A percentile compares a stretch with the other conserved stretches of the same genome.
These are phyloP conservation scores for Leptinotarsa juncta DNA, from an alignment of 2,888 invertebrate species.

Conservation along the genomic window DNA sequence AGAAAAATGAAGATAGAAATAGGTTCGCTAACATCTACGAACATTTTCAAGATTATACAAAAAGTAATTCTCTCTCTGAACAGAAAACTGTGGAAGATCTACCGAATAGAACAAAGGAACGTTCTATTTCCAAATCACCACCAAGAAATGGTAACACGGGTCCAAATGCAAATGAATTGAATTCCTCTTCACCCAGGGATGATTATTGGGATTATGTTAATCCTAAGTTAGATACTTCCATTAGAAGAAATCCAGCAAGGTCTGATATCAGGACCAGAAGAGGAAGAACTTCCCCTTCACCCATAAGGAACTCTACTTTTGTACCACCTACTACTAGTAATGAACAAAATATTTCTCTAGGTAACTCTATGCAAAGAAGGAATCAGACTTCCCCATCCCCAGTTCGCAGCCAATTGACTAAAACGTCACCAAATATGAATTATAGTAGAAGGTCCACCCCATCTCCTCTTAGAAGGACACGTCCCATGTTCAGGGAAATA, in stretches of 20 bases:
- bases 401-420: conserved; percentile 32
- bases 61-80: neutral
- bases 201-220: neutral
- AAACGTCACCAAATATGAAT: neutral
- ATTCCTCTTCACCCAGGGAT: neutral
- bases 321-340: neutral
- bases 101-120: neutral
- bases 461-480: conserved; percentile 40
- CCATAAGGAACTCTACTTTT: neutral
- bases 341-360: neutral
- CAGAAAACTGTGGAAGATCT: neutral
- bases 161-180: neutral
- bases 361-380: conserved; percentile 13
- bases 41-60: neutral
- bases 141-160: neutral
- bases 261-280: neutral
- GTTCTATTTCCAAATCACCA: conserved; percentile 1
- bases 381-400: conserved; percentile 49
- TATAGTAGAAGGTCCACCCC: conserved; percentile 34
- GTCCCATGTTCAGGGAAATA: conserved; percentile 60
- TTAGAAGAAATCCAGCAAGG: neutral
- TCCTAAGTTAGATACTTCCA: neutral
- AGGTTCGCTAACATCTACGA: neutral
- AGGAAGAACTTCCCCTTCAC: conserved; percentile 30
- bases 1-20: neutral